Conservation (phyloP, 2,797 vertebrate genomes). For the Cynodonichthys magdalenae region DNA sequence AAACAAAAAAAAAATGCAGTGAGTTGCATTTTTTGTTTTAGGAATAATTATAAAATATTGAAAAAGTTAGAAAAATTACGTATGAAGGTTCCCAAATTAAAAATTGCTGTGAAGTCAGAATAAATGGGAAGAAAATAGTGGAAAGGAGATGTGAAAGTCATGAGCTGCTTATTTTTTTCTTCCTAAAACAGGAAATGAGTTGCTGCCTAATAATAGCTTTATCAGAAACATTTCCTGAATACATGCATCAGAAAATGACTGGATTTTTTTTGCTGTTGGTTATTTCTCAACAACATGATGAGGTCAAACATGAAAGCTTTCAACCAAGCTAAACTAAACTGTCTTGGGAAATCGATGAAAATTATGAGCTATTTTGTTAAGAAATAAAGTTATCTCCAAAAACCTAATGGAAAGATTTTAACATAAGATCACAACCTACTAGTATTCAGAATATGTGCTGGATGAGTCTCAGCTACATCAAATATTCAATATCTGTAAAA, state of each 20-base stretch:
- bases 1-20: background rate
- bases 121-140: background rate
- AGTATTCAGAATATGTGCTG: too few relatives aligned
- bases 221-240: too few relatives aligned
- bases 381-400: too few relatives aligned
- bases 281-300: background rate
- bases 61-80: background rate
- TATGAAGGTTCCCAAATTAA: background rate
- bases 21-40: background rate
- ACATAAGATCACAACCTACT: too few relatives aligned
- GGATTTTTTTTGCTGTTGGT: background rate
- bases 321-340: too few relatives aligned
- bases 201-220: background rate
- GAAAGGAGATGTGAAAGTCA: conserved; percentile 12
- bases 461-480: too few relatives aligned
- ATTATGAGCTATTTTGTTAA: too few relatives aligned
- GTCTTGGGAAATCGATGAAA: too few relatives aligned
- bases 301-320: too few relatives aligned
- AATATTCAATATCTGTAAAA: too few relatives aligned
- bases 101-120: background rate
- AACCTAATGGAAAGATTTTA: too few relatives aligned
- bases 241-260: background rate
- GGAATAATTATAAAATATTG: background rate
- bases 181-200: background rate
- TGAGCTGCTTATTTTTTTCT: background rate